These are phyloP conservation scores for Chinchilla lanigera DNA, from an alignment of 2,113 vertebrate genomes.

Conservation along the genomic window DNA sequence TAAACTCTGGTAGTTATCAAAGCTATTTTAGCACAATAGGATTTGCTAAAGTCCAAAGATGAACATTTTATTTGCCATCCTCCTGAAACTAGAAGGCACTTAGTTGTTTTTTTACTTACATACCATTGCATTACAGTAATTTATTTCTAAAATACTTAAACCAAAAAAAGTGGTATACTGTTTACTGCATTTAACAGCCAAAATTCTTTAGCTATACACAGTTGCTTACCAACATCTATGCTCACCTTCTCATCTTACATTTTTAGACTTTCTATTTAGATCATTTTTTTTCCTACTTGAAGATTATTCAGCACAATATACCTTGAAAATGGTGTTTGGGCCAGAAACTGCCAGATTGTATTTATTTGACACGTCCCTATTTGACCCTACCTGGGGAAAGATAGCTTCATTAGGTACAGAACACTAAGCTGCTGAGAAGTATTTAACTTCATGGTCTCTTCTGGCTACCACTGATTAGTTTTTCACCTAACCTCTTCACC, in stretches of 20 bases:
- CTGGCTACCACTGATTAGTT: background rate
- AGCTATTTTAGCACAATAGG: background rate
- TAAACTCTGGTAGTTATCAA: background rate
- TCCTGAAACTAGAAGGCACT: background rate
- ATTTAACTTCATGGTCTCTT: background rate
- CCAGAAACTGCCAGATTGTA: too few species aligned
- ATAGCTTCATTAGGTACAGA: background rate
- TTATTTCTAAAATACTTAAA: background rate
- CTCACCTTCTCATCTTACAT: background rate
- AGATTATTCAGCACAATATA: background rate
- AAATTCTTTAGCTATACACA: background rate
- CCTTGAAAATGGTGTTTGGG: background rate
- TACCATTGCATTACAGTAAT: background rate
- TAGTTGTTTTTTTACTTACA: background rate
- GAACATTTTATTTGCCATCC: background rate
- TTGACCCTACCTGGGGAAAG: background rate
- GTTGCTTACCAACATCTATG: background rate
- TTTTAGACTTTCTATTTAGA: background rate
- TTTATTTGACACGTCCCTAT: background rate
- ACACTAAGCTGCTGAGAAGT: background rate
- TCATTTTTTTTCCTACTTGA: background rate
- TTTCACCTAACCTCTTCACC: background rate
- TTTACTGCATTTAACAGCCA: background rate
- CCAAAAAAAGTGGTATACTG: background rate
- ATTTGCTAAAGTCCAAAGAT: background rate